Base-by-base conservation (phyloP, 1,140 invertebrate species). In the Drosophila quadrilineata region DNA sequence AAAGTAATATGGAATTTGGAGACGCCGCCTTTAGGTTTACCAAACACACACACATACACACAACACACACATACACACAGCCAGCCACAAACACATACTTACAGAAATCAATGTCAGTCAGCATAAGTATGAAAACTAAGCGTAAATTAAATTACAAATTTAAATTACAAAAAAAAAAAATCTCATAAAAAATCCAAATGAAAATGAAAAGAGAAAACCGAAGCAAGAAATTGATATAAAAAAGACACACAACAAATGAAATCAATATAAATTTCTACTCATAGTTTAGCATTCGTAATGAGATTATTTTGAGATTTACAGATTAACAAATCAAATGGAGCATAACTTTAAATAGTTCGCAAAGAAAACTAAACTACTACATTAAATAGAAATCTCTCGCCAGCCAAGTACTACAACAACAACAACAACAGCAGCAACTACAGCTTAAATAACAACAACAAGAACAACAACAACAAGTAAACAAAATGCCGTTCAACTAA, bases 221-320 rank as follows among this genome's bases (percentile, higher is more conserved):
- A n/a, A n/a, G n/a, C n/a, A n/a, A n/a, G n/a, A n/a, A n/a, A n/a
- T n/a, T n/a, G n/a, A n/a, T n/a, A n/a, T n/a, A n/a, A n/a, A n/a
- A n/a, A n/a, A n/a, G n/a, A n/a, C n/a, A n/a, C n/a, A n/a, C n/a
- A n/a, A n/a, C n/a, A n/a, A n/a, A n/a, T n/a, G n/a, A 67, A 67
- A 64, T 59, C 57, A 62, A 58, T 38, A 75, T 62, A 75, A 80
- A 80, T 68, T 74, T 75, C 70, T 82, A 82, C 58, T 77, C 75
- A 80, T 80, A 80, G 74, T 77, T 84, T 84, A 84, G 73, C 77
- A 74, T 57, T 71, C 73, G 65, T 77, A 82, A 74, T 71, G 73
- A 46, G 70, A 85, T 84, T 63, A 41, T 56, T 68, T 62, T 77
- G 38, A 58, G 76, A 68, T 75, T 85, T 63, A 68, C 43, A 58